Conservation (phyloP, 2,113 vertebrate genomes). For the Montifringilla adamsi region DNA sequence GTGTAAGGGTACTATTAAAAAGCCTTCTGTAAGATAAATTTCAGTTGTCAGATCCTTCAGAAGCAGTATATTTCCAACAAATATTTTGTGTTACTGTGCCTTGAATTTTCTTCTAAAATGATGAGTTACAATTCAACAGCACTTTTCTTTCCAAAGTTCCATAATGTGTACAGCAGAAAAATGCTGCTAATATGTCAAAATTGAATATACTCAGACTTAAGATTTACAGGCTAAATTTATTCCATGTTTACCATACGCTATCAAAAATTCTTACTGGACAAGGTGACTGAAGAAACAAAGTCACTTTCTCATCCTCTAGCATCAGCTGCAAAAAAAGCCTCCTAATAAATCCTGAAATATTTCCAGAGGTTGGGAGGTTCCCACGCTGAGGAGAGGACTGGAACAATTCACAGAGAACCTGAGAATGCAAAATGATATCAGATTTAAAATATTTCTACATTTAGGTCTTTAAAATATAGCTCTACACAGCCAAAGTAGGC, state of each 20-base stretch:
- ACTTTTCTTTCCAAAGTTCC: background rate
- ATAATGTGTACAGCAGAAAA: background rate
- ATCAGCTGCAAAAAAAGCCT: slow-evolving; percentile 97
- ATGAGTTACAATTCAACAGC: background rate
- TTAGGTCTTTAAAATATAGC: background rate
- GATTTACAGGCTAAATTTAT: background rate
- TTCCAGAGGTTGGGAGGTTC: slow-evolving; percentile 91
- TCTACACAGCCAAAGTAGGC: background rate
- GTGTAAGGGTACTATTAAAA: background rate
- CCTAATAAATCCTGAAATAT: slow-evolving; percentile 97
- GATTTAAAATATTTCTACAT: background rate
- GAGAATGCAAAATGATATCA: slow-evolving; percentile 34
- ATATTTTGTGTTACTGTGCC: background rate
- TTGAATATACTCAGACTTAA: background rate
- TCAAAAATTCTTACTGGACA: slow-evolving; percentile 85
- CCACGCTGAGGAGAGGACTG: slow-evolving; percentile 93
- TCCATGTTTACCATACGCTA: background rate
- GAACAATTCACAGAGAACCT: slow-evolving; percentile 98
- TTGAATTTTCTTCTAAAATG: background rate
- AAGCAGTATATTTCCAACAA: background rate
- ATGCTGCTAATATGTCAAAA: background rate
- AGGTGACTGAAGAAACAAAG: slow-evolving; percentile 97
- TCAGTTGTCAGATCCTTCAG: background rate
- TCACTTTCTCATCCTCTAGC: slow-evolving; percentile 98
- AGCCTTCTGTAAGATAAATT: background rate